Evolutionary conservation across 2,113 vertebrate species (phyloP).

Genomic region (Puntigrus tetrazona): DNA sequence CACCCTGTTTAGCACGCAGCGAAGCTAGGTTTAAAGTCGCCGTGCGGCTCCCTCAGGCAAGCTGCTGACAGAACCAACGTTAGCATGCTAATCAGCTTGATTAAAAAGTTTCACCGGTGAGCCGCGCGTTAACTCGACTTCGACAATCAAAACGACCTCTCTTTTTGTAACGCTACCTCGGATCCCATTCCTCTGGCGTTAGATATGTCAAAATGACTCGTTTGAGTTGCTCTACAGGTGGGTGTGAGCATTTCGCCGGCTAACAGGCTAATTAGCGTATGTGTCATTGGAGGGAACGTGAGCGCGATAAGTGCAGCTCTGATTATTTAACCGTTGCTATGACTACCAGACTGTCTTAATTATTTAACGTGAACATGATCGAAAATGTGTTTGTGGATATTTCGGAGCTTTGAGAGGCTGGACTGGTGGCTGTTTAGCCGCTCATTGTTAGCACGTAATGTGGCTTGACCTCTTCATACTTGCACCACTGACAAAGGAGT

Average conservation of each 20-base stretch:
- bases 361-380: neutral
- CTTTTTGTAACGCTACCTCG: neutral
- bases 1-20: neutral
- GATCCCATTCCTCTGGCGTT: neutral
- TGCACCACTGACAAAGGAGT: neutral
- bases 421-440: neutral
- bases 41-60: neutral
- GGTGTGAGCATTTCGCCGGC: constrained; percentile 39
- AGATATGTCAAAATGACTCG: neutral
- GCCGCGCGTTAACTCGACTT: neutral
- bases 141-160: neutral
- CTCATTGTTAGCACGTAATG: neutral
- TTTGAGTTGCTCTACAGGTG: neutral
- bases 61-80: neutral
- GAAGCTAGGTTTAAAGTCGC: neutral
- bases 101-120: neutral
- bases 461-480: constrained; percentile 25
- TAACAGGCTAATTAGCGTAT: constrained; percentile 55
- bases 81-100: constrained; percentile 28
- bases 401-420: neutral
- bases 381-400: neutral
- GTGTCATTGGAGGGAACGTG: constrained; percentile 1
- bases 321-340: neutral
- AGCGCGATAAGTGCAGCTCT: neutral
- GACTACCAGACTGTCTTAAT: neutral